These are phyloP conservation scores for Epinotia brunnichana DNA, from an alignment of 2,888 invertebrate genomes.

Conservation along the genomic window DNA sequence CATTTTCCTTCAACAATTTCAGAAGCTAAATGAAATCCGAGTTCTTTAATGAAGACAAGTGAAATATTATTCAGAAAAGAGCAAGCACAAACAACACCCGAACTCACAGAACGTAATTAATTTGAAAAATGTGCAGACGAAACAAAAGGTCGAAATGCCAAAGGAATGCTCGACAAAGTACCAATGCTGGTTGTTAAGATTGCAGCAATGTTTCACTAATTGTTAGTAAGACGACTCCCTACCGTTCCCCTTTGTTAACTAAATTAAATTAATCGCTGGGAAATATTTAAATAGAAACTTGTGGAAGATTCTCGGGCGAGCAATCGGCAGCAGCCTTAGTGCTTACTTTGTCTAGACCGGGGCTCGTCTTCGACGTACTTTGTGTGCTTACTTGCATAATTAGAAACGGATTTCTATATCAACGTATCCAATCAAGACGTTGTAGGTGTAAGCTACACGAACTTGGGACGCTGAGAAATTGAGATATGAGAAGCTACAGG, in stretches of 20 bases:
- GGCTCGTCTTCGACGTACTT: constrained; percentile 37
- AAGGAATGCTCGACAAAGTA: constrained; percentile 44
- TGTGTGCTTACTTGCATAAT: constrained; percentile 42
- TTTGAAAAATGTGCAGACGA: constrained; percentile 43
- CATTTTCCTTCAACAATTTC: constrained; percentile 25
- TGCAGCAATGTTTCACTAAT: constrained; percentile 73
- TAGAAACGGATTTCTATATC: constrained; percentile 40
- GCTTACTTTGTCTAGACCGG: constrained; percentile 47
- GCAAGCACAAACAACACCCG: constrained; percentile 38
- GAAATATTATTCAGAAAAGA: constrained; percentile 41
- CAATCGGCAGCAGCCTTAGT: constrained; percentile 45
- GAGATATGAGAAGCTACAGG: neutral
- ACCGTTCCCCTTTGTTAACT: constrained; percentile 72
- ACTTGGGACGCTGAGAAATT: constrained; percentile 2
- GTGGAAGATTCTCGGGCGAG: constrained; percentile 45
- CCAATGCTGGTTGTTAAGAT: constrained; percentile 57
- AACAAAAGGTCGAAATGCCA: constrained; percentile 43
- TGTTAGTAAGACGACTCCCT: constrained; percentile 68
- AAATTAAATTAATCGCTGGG: constrained; percentile 79
- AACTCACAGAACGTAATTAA: constrained; percentile 43
- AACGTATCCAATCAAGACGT: constrained; percentile 38
- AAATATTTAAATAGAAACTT: constrained; percentile 73
- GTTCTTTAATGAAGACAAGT: constrained; percentile 42
- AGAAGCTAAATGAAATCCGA: constrained; percentile 36
- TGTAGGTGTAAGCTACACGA: constrained; percentile 2